Evolutionary conservation across 2,888 invertebrate species (phyloP).

Genomic region (Cryptocheilus praepositus): DNA sequence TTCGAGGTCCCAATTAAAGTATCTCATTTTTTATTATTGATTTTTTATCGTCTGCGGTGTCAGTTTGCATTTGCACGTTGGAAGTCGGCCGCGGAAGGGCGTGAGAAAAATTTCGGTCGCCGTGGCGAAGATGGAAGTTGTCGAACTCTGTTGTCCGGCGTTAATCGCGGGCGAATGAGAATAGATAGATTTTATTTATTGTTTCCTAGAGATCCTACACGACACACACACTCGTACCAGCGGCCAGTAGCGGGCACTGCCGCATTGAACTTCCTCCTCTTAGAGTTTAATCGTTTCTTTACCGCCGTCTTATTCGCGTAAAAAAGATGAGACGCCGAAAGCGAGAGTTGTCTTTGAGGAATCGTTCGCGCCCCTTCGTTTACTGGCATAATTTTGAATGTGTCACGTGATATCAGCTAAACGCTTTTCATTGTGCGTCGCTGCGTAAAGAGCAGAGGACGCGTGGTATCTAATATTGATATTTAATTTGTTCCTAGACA

Average conservation of each 20-base stretch:
- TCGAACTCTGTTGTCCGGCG: too few species aligned
- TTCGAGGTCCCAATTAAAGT: too few species aligned
- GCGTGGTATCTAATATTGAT: too few species aligned
- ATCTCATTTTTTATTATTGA: too few species aligned
- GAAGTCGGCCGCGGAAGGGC: too few species aligned
- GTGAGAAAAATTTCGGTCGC: too few species aligned
- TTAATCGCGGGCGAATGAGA: constrained; percentile 54
- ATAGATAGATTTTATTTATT: constrained; percentile 74
- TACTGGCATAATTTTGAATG: neutral
- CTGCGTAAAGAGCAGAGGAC: too few species aligned
- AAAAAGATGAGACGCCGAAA: constrained; percentile 11
- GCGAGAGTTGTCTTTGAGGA: constrained; percentile 16
- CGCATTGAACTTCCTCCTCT: constrained; percentile 60
- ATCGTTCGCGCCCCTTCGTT: constrained; percentile 9
- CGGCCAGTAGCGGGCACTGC: constrained; percentile 71
- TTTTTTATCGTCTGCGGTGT: too few species aligned
- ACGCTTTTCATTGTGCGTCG: too few species aligned
- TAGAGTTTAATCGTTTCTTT: constrained; percentile 41
- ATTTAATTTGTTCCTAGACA: too few species aligned
- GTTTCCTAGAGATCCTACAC: constrained; percentile 64
- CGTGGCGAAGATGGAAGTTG: too few species aligned
- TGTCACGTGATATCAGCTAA: neutral
- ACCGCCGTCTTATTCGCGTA: constrained; percentile 39
- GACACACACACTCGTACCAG: constrained; percentile 56
- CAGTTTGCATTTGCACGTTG: too few species aligned